Evolutionary conservation across 2,888 invertebrate species (phyloP), one percentile per base, ranked within the genome.

Genomic region (Epinotia ramella): DNA sequence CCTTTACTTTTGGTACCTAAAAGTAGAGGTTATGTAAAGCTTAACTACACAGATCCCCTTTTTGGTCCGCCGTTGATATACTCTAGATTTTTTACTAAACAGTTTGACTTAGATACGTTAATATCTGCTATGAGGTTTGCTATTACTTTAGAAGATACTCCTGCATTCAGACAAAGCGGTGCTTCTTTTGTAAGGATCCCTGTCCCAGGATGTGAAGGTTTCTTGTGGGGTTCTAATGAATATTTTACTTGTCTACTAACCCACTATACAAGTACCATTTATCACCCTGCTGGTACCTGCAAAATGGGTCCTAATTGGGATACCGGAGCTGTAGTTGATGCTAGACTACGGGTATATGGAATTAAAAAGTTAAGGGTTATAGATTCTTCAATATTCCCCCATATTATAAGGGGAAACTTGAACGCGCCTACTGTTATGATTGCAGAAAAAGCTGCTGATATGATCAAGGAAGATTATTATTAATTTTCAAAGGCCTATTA

Each of bases 381-480:
- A 16, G 97, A 97, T 83, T 94, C 96, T 0, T 96, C 96, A 0
- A 95, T 96, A 24, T 96, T 96, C 96, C 96, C 96, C 0, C 86
- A 89, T 33, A 95, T 96, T 78, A 91, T 95, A 0, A 88, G 95
- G 83, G 97, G 96, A 6, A 98, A 98, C 87, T 97, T 97, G 0
- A 98, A 98, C 86, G 98, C 97, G 0, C 97, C 98, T 0, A 95
- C 96, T 0, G 96, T 98, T 16, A 98, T 98, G 98, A 97, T 98
- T 73, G 98, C 96, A 0, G 98, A 98, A 85, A 97, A 97, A 81
- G 97, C 95, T 0, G 95, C 97, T 1, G 97, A 98, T 88, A 95
- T 97, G 93, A 96, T 97, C 69, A 97, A 97, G 84, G 95, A 96
- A 83, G 91, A 93, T 77, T 91, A 92, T 91, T 78, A 86, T 73